Evolutionary conservation across 2,888 invertebrate genomes (phyloP).

Genomic region (Stegophylla sp.): DNA sequence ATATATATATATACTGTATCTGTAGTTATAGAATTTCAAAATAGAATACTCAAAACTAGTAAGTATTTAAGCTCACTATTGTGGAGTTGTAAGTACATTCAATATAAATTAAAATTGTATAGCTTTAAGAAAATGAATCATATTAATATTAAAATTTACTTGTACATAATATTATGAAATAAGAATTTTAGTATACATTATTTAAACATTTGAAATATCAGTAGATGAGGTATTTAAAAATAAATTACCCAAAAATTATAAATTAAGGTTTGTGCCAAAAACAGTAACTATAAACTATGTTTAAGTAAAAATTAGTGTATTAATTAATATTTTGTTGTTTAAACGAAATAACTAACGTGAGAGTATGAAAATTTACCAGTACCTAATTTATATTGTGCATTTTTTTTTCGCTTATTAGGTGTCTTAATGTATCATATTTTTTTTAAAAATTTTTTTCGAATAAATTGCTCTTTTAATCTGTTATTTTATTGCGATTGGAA

Average conservation of each 20-base stretch:
- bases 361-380: neutral
- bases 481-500: neutral
- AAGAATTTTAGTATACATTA: neutral
- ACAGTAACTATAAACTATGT: too few species aligned
- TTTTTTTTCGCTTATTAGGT: neutral
- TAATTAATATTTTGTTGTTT: neutral
- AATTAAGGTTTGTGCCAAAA: neutral
- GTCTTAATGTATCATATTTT: neutral
- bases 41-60: neutral
- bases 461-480: neutral
- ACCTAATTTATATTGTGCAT: neutral
- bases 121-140: neutral
- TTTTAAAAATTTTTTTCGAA: neutral
- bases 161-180: neutral
- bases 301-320: neutral
- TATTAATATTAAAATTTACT: slow-evolving; percentile 1
- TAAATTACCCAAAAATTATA: neutral
- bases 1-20: neutral
- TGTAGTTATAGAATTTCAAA: neutral
- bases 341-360: neutral
- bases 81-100: neutral
- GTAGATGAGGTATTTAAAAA: neutral
- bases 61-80: neutral
- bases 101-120: neutral
- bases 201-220: neutral